These are phyloP conservation scores for Microcebus ravelobensis DNA, from an alignment of 2,113 vertebrate genomes.

Conservation along the genomic window DNA sequence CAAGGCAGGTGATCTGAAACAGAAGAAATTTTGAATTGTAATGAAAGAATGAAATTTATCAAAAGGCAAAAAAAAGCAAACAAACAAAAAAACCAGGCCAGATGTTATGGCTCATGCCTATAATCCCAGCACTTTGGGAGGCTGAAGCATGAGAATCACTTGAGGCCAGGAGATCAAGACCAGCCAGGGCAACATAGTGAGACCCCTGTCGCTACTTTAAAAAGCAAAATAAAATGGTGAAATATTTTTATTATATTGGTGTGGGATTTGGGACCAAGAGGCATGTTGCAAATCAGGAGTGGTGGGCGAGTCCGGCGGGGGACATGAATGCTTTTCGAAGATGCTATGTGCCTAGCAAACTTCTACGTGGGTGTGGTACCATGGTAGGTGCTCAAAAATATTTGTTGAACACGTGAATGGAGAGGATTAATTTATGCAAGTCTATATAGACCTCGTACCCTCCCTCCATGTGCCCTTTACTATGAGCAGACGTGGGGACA, in stretches of 20 bases:
- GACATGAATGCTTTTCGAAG: accelerated
- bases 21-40: slow-evolving; percentile 23
- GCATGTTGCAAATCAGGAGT: not conserved
- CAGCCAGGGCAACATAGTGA: too few relatives aligned
- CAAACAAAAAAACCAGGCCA: not conserved
- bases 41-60: slow-evolving; percentile 10
- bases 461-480: not conserved
- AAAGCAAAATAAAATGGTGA: not conserved
- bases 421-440: not conserved
- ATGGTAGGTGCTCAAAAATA: not conserved
- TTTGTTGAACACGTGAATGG: not conserved
- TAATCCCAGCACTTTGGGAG: too few relatives aligned
- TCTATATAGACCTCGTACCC: not conserved
- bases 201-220: too few relatives aligned
- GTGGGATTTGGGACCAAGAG: not conserved
- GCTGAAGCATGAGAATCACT: too few relatives aligned
- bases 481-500: not conserved
- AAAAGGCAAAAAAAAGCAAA: not conserved
- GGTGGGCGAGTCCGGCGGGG: too few relatives aligned
- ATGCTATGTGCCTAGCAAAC: not conserved
- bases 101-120: too few relatives aligned
- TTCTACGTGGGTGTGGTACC: not conserved
- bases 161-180: too few relatives aligned
- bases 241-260: slow-evolving; percentile 14
- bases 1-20: not conserved